Evolutionary conservation across 2,113 vertebrate genomes (phyloP).

Genomic region (Chloropsis cyanopogon): DNA sequence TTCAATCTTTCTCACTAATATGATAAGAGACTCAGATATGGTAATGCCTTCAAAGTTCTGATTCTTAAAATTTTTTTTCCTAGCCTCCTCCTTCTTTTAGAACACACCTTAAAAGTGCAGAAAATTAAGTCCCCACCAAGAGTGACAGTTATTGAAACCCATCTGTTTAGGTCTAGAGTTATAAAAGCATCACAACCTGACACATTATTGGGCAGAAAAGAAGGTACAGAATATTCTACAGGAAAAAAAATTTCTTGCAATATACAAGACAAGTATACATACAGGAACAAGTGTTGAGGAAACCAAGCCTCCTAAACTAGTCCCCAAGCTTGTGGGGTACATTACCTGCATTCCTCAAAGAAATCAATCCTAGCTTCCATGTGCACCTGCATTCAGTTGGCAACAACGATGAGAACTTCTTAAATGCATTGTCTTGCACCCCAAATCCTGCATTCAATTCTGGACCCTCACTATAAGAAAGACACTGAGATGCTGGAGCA

Average conservation of each 20-base stretch:
- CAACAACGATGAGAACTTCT: not conserved
- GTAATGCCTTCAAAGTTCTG: not conserved
- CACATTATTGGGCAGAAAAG: not conserved
- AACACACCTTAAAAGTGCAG: not conserved
- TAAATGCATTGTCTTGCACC: not conserved
- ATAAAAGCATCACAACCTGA: not conserved
- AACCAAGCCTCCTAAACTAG: not conserved
- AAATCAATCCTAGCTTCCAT: too few relatives aligned
- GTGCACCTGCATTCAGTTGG: not conserved
- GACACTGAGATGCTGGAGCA: not conserved
- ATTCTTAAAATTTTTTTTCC: accelerated
- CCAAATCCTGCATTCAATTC: not conserved
- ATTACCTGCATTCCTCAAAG: not conserved
- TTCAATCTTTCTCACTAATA: not conserved
- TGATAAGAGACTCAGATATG: not conserved
- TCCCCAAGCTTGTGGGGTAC: too few relatives aligned
- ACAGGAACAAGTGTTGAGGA: not conserved
- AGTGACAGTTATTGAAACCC: not conserved
- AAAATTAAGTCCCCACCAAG: not conserved
- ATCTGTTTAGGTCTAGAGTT: not conserved
- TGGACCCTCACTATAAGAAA: accelerated
- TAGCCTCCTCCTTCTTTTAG: not conserved
- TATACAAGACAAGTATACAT: not conserved
- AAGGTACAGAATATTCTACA: not conserved
- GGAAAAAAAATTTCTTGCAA: not conserved